A percentile compares a stretch with the other conserved stretches of the same genome.
phyloP scores from a whole-genome alignment of 2,888 invertebrate species.

The Zaprionus lineosus region DNA sequence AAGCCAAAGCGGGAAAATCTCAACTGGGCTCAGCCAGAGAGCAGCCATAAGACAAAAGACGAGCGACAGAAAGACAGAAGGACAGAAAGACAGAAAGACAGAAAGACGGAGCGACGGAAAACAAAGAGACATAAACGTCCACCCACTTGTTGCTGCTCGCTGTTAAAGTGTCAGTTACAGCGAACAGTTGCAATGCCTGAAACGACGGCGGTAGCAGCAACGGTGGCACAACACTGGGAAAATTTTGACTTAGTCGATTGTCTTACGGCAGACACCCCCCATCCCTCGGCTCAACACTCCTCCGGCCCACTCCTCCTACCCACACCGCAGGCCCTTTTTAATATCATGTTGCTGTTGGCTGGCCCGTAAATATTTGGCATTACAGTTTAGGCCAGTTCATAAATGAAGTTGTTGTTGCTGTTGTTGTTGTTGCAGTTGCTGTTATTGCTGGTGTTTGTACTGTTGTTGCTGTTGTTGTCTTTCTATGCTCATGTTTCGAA shows the following conservation, averaged over 20 bases:
- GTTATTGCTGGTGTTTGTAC: constrained; percentile 1
- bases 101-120: constrained; percentile 38
- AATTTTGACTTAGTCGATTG: constrained; percentile 31
- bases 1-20: constrained; percentile 47
- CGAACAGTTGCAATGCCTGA: constrained; percentile 19
- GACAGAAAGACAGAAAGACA: not conserved
- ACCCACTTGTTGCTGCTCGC: constrained; percentile 72
- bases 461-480: constrained; percentile 8
- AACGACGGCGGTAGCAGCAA: constrained; percentile 24
- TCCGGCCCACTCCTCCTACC: not conserved
- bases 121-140: constrained; percentile 77
- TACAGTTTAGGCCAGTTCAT: constrained; percentile 32
- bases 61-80: constrained; percentile 8
- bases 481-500: not conserved
- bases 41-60: constrained; percentile 9
- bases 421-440: constrained; percentile 14
- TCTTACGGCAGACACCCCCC: constrained; percentile 1
- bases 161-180: constrained; percentile 75
- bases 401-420: constrained; percentile 41
- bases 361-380: constrained; percentile 57
- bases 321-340: constrained; percentile 39
- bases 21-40: constrained; percentile 2
- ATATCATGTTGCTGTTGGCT: constrained; percentile 29
- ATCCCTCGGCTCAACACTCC: not conserved
- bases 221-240: constrained; percentile 49